Conservation (phyloP, 2,797 vertebrate species). For the Fistularia tabacaria region DNA sequence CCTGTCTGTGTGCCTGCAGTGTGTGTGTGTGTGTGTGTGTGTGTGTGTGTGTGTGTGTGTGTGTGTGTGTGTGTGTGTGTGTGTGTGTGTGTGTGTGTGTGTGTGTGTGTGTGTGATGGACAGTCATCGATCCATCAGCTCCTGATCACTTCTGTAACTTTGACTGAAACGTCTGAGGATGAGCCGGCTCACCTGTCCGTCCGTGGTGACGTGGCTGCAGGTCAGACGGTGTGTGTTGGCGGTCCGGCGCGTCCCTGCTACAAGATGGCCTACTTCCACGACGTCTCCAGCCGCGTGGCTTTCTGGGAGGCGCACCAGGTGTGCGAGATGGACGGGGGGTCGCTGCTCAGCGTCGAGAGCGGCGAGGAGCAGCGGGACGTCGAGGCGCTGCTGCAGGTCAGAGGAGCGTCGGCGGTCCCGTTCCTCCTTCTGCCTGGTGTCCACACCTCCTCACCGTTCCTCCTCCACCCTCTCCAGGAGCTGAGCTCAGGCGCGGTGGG, state of each 20-base stretch:
- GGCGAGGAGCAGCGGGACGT: slow-evolving; percentile 84
- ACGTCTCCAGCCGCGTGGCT: slow-evolving; percentile 86
- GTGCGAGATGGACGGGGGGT: slow-evolving; percentile 83
- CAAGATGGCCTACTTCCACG: slow-evolving; percentile 93
- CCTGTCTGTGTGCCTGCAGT: no score
- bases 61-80: slow-evolving; percentile 10
- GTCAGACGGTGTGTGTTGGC: slow-evolving; percentile 86
- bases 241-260: slow-evolving; percentile 82
- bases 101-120: background rate
- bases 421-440: background rate
- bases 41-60: no score
- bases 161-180: background rate
- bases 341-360: slow-evolving; percentile 84
- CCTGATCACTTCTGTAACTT: background rate
- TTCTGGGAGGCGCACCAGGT: slow-evolving; percentile 85
- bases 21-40: no score
- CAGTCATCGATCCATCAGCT: no score
- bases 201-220: slow-evolving; percentile 58
- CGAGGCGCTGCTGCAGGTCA: slow-evolving; percentile 75
- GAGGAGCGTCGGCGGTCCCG: background rate
- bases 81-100: slow-evolving; percentile 13
- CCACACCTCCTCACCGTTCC: background rate
- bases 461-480: slow-evolving; percentile 69
- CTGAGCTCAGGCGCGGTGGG: slow-evolving; percentile 74
- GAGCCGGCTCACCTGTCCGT: background rate